Percentiles rank a stretch among this genome's conserved stretches.
These are phyloP conservation scores for Anabas testudineus DNA, from an alignment of 2,797 vertebrate species.

Conservation along the genomic window DNA sequence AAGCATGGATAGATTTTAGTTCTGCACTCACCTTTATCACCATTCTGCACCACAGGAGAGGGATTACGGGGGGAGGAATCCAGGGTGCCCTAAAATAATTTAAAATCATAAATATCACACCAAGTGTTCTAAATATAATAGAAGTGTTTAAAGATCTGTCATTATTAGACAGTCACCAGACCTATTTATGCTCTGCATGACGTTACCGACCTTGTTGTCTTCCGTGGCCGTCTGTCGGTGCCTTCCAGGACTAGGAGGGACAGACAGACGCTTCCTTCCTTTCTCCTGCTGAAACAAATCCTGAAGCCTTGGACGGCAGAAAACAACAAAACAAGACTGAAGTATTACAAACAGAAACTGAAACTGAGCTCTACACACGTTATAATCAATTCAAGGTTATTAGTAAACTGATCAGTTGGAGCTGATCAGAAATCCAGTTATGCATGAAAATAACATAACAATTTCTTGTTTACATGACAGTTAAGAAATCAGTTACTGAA, in stretches of 20 bases:
- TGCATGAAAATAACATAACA: too few species aligned
- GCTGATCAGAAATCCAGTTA: too few species aligned
- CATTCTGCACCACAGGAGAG: constrained; percentile 93
- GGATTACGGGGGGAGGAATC: constrained; percentile 95
- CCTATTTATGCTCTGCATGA: background rate
- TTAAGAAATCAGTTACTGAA: too few species aligned
- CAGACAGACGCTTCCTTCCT: constrained; percentile 94
- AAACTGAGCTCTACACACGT: too few species aligned
- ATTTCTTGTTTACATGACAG: too few species aligned
- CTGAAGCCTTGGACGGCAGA: constrained; percentile 86
- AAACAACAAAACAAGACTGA: background rate
- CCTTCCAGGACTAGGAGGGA: constrained; percentile 96
- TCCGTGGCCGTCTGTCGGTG: constrained; percentile 89
- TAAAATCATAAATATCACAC: background rate
- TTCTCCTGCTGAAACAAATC: constrained; percentile 99
- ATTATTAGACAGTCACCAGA: background rate
- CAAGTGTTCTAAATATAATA: too few species aligned
- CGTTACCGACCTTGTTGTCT: constrained; percentile 90
- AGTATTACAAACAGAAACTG: background rate
- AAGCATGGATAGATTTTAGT: background rate
- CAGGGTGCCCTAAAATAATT: constrained; percentile 82
- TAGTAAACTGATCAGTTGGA: too few species aligned
- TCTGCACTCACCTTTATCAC: constrained; percentile 90
- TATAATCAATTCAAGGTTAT: too few species aligned
- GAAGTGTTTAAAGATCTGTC: too few species aligned